Conservation (phyloP, 2,797 vertebrate genomes). For the Gobionotothen gibberifrons region DNA sequence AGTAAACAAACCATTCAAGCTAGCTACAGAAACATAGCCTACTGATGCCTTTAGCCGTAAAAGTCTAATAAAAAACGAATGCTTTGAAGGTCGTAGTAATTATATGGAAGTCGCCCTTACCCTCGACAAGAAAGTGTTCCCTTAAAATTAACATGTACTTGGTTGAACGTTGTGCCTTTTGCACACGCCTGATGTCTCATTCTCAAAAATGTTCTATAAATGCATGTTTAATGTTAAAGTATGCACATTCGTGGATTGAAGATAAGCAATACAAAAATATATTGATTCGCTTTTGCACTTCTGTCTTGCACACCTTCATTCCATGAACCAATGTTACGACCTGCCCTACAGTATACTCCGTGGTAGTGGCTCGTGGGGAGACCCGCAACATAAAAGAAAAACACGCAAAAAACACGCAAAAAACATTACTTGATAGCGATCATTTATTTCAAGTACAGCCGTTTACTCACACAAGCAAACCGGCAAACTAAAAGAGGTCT, state of each 20-base stretch:
- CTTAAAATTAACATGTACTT: neutral
- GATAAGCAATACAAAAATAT: conserved; percentile 15
- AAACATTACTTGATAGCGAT: too few relatives aligned
- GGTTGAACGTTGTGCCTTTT: neutral
- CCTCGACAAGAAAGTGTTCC: neutral
- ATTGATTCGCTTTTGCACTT: neutral
- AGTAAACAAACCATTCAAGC: neutral
- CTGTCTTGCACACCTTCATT: neutral
- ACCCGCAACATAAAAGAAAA: too few relatives aligned
- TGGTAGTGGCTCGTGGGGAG: too few relatives aligned
- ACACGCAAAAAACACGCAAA: too few relatives aligned
- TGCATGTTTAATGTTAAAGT: conserved; percentile 16
- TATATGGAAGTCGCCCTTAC: neutral
- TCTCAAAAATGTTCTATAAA: neutral
- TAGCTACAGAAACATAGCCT: neutral
- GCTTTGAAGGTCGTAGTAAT: neutral
- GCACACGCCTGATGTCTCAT: neutral
- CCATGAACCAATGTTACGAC: neutral
- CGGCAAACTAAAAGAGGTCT: too few relatives aligned
- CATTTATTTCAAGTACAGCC: too few relatives aligned
- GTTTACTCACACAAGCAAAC: too few relatives aligned
- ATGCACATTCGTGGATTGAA: conserved; percentile 22
- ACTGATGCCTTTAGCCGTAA: neutral
- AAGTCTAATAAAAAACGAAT: neutral
- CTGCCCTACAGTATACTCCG: too few relatives aligned